Conservation (phyloP, 2,797 vertebrate genomes). For the Acanthiza pusilla region DNA sequence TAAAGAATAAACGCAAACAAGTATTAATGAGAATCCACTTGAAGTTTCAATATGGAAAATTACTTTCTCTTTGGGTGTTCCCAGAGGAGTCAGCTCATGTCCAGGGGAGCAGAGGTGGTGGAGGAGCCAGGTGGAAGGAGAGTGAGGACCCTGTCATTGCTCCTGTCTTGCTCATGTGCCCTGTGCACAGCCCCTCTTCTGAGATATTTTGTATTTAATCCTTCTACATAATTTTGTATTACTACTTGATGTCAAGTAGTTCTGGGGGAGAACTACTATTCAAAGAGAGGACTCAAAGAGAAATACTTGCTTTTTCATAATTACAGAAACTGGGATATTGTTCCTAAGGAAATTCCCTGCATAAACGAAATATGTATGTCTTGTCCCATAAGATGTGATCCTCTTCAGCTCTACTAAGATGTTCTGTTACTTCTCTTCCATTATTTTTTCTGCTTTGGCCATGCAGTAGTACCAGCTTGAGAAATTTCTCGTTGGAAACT, state of each 20-base stretch:
- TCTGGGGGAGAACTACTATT: neutral
- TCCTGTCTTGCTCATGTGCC: rapidly evolving
- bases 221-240: neutral
- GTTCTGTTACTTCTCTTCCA: neutral
- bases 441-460: neutral
- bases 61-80: neutral
- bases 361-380: neutral
- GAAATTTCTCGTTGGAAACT: neutral
- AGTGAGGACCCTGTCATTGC: rapidly evolving
- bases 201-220: too few relatives aligned
- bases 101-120: neutral
- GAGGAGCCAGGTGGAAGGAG: neutral
- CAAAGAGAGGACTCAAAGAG: neutral
- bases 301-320: neutral
- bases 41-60: neutral
- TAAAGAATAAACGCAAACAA: neutral
- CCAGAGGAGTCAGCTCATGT: neutral
- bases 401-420: neutral
- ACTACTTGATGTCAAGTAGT: neutral
- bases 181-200: rapidly evolving
- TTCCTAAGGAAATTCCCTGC: neutral
- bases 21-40: neutral
- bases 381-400: neutral
- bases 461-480: neutral
- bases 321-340: neutral